Percentiles rank a stretch among this genome's conserved stretches.
These are phyloP conservation scores for Oryzaephilus surinamensis DNA, from an alignment of 1,140 invertebrate species.

Conservation along the genomic window DNA sequence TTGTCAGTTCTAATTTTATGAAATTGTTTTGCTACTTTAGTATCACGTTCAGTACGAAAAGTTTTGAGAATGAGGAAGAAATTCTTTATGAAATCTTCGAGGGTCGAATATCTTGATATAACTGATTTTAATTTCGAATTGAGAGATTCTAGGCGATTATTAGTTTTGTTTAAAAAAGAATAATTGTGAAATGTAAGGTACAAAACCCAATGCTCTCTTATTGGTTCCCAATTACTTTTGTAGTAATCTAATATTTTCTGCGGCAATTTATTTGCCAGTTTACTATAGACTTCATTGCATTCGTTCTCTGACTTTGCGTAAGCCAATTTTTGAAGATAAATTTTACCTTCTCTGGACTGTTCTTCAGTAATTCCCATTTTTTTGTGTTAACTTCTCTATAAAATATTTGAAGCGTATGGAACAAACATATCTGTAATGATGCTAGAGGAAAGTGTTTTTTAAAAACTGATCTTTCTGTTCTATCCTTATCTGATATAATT, in stretches of 20 bases:
- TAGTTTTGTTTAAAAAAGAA: slow-evolving; percentile 3
- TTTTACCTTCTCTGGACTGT: slow-evolving; percentile 1
- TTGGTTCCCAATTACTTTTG: not conserved
- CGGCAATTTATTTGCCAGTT: not conserved
- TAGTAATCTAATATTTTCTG: not conserved
- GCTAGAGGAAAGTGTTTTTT: not conserved
- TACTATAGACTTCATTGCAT: slow-evolving; percentile 2
- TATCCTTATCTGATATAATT: slow-evolving; percentile 6
- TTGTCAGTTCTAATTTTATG: not conserved
- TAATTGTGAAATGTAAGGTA: slow-evolving; percentile 1
- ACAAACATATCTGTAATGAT: slow-evolving; percentile 3
- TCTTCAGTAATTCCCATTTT: slow-evolving; percentile 2
- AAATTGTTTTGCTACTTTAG: not conserved
- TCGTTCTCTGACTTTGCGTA: not conserved
- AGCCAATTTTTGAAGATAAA: slow-evolving; percentile 4
- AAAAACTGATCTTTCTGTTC: slow-evolving; percentile 5
- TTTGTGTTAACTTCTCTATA: slow-evolving; percentile 4
- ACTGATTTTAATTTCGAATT: slow-evolving; percentile 1
- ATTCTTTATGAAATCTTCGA: slow-evolving; percentile 4
- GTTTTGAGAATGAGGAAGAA: not conserved
- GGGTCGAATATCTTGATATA: not conserved
- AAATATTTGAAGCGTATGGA: slow-evolving; percentile 6
- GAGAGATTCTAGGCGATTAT: slow-evolving; percentile 3
- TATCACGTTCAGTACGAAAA: not conserved
- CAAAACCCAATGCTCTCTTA: slow-evolving; percentile 1